Evolutionary conservation across 2,113 vertebrate species (phyloP), one percentile per base, ranked within the genome.

Genomic region (Macrotis lagotis): DNA sequence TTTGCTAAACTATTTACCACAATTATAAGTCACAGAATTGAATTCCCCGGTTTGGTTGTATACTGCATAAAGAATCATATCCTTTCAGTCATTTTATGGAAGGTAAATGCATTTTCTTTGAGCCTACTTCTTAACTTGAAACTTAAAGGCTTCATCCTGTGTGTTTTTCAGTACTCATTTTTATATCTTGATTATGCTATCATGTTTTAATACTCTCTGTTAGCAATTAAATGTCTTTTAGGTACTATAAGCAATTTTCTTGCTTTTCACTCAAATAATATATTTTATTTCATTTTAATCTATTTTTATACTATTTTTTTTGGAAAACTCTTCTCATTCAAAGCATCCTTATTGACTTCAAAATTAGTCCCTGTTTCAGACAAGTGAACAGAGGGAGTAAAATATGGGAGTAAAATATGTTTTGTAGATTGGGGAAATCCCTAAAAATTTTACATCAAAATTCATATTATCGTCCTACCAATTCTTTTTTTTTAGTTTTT

Each of bases 1-100:
- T 97, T 97, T 96, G 74, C 92, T 94, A 95, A 96, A 96, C 95
- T 97, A 66, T 98, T 97, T 97, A 95, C 96, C 95, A 96, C 94
- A 94, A 91, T 97, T 95, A 97, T 97, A 97, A 95, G 96, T 91
- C 93, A 90, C 51, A 96, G 66, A 95, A 94, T 93, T 96, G 95
- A 95, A 96, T 97, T 97, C 95, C 92, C 96, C 91, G 94, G 95
- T 93, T 96, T 96, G 93, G 96, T 94, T 96, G 88, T 96, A 94
- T 97, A 96, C 92, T 91, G 93, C 94, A 96, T 95, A 96, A 97
- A 96, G 94, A 96, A 94, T 94, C 95, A 91, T 50, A 93, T 74
- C 95, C 93, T 83, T 96, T 97, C 93, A 95, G 97, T 91, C 91
- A 93, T 88, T 92, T 97, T 93, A 97, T 97, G 94, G 93, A 95